Conservation (phyloP, 2,888 invertebrate genomes). For the Scaptomyza flava region DNA sequence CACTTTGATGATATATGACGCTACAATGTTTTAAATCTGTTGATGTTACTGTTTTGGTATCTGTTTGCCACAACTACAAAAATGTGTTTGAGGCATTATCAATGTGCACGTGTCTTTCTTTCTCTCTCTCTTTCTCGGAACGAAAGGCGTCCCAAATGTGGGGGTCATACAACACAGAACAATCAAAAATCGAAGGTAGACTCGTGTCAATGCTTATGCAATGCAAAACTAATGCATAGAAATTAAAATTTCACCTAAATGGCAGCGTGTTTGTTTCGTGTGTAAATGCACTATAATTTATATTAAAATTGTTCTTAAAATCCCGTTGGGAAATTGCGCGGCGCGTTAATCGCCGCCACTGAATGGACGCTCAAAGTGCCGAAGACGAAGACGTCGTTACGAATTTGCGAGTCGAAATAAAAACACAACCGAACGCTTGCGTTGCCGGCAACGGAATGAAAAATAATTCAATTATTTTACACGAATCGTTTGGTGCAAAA, state of each 20-base stretch:
- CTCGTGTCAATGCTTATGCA: slow-evolving; percentile 19
- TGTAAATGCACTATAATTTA: slow-evolving; percentile 23
- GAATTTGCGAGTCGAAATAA: slow-evolving; percentile 8
- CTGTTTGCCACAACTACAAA: slow-evolving; percentile 1
- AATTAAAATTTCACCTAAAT: slow-evolving; percentile 6
- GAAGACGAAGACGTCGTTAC: slow-evolving; percentile 18
- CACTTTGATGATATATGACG: slow-evolving; percentile 4
- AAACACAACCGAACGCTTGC: slow-evolving; percentile 68
- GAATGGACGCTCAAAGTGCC: slow-evolving; percentile 11
- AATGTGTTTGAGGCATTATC: slow-evolving; percentile 24
- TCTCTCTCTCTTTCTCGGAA: neutral
- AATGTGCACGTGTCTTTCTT: slow-evolving; percentile 38
- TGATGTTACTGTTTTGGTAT: slow-evolving; percentile 24
- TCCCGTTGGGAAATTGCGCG: slow-evolving; percentile 31
- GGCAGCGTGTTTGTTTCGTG: slow-evolving; percentile 1
- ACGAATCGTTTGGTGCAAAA: slow-evolving; percentile 52
- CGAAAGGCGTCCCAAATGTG: neutral
- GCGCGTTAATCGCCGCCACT: slow-evolving; percentile 39
- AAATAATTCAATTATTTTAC: slow-evolving; percentile 77
- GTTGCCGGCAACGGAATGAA: slow-evolving; percentile 78
- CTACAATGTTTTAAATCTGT: slow-evolving; percentile 18
- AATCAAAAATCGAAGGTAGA: slow-evolving; percentile 23
- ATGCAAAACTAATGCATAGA: slow-evolving; percentile 8
- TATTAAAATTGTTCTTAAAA: slow-evolving; percentile 1
- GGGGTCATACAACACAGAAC: neutral